phyloP scores from a whole-genome alignment of 1,140 invertebrate genomes.

The Halotydeus destructor region DNA sequence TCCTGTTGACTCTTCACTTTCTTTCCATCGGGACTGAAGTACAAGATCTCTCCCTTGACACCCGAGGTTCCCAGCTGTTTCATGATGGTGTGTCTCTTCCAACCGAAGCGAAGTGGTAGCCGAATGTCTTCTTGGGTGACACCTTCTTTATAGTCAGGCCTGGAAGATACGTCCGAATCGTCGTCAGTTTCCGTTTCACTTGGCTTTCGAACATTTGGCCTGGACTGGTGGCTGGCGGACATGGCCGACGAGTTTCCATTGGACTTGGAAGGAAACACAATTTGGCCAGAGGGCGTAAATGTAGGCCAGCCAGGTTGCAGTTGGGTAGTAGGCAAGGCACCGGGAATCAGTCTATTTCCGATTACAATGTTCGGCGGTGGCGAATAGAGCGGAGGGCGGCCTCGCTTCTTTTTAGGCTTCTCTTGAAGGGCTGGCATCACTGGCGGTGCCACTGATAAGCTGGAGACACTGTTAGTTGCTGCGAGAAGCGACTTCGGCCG shows the following conservation, averaged over 20 bases:
- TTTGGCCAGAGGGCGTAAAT: background rate
- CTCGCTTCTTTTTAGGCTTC: constrained; percentile 4
- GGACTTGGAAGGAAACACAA: background rate
- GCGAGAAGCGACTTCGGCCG: background rate
- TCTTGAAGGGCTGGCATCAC: background rate
- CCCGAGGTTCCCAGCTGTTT: constrained; percentile 54
- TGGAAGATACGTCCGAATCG: constrained; percentile 7
- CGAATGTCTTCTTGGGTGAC: constrained; percentile 36
- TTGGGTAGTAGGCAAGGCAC: background rate
- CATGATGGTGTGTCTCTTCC: constrained; percentile 72
- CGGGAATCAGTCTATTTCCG: background rate
- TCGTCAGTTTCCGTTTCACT: background rate
- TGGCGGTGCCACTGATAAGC: background rate
- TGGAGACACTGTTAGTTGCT: background rate
- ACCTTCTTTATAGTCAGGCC: constrained; percentile 13
- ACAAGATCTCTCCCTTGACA: constrained; percentile 38
- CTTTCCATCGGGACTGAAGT: constrained; percentile 62
- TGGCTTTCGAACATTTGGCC: too few relatives aligned
- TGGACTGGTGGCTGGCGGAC: too few relatives aligned
- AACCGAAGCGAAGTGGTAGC: constrained; percentile 50
- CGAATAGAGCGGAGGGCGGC: constrained; percentile 1
- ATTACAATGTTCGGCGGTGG: background rate
- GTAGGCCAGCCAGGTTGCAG: background rate
- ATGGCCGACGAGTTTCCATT: too few relatives aligned
- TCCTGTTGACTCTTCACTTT: constrained; percentile 49